Conservation (phyloP, 2,888 invertebrate genomes). For the Thelaira solivaga region DNA sequence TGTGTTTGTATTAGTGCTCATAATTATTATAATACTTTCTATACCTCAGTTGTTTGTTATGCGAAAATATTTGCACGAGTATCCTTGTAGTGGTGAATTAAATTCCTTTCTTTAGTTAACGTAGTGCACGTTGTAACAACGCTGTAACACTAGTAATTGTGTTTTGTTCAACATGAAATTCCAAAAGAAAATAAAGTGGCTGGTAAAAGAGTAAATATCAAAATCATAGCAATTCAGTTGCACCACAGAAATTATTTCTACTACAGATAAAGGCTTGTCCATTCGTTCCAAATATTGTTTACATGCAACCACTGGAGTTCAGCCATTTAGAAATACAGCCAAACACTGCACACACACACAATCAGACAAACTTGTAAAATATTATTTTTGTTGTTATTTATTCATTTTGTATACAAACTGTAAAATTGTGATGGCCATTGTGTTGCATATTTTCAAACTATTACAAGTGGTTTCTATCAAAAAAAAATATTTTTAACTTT, state of each 20-base stretch:
- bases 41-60: not conserved
- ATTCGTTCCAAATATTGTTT: not conserved
- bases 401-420: too few species aligned
- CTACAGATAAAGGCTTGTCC: not conserved
- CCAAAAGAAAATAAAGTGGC: conserved; percentile 28
- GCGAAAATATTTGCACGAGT: not conserved
- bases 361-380: too few species aligned
- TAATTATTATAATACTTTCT: conserved; percentile 12
- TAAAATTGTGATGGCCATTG: not conserved
- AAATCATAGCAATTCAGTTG: conserved; percentile 29
- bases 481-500: too few species aligned
- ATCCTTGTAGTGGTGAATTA: not conserved
- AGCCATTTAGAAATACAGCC: not conserved
- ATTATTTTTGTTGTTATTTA: too few species aligned
- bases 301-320: not conserved
- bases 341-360: too few species aligned
- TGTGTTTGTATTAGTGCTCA: not conserved
- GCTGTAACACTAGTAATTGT: not conserved
- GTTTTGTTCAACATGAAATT: not conserved
- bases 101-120: not conserved
- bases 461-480: too few species aligned
- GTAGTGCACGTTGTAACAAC: not conserved
- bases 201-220: conserved; percentile 17
- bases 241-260: conserved; percentile 47
- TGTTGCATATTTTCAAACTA: conserved; percentile 20